phyloP scores from a whole-genome alignment of 2,113 vertebrate genomes.

The Aldabrachelys gigantea region DNA sequence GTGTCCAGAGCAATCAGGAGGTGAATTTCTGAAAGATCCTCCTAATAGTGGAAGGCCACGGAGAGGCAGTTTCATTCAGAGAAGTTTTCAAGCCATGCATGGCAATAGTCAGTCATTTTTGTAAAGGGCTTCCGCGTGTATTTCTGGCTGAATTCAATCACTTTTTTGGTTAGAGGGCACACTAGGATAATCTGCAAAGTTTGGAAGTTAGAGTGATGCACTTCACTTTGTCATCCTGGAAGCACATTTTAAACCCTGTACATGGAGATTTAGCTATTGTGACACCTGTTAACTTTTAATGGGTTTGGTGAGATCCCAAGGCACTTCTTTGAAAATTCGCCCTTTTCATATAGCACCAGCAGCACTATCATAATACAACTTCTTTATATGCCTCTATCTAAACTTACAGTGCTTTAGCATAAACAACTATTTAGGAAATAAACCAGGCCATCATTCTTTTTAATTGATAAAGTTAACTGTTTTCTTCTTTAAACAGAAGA shows the following conservation, averaged over 20 bases:
- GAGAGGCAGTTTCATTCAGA: background rate
- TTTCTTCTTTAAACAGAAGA: constrained; percentile 16
- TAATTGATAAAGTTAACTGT: background rate
- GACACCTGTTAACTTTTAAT: constrained; percentile 16
- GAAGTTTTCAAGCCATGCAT: fast-evolving
- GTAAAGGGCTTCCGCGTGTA: background rate
- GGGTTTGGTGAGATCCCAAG: constrained; percentile 26
- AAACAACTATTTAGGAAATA: background rate
- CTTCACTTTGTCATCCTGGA: background rate
- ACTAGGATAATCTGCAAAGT: background rate
- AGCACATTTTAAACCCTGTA: background rate
- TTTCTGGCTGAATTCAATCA: background rate
- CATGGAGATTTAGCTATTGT: constrained; percentile 39
- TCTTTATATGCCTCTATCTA: background rate
- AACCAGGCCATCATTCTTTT: background rate
- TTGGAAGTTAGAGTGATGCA: background rate
- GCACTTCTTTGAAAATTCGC: background rate
- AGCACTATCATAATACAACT: background rate
- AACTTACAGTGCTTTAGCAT: background rate
- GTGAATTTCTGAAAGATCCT: background rate
- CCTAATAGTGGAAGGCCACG: background rate
- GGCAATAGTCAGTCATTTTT: background rate
- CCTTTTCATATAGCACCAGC: background rate
- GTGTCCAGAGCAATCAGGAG: background rate
- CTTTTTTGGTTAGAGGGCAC: background rate